These are phyloP conservation scores for Lepus timidus DNA, from an alignment of 2,113 vertebrate genomes.

Conservation along the genomic window DNA sequence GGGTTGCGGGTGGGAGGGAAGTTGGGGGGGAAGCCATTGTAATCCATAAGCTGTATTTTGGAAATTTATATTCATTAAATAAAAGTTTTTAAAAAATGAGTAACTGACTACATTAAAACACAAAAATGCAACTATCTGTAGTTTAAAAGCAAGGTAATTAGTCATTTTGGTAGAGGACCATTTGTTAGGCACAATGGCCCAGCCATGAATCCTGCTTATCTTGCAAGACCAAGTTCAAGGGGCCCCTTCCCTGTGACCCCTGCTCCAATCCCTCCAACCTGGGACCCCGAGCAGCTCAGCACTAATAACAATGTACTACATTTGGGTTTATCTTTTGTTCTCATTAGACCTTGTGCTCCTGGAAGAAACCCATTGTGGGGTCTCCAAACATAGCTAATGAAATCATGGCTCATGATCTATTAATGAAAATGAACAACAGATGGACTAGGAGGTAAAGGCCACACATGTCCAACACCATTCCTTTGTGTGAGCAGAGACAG, in stretches of 20 bases:
- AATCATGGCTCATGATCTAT: neutral
- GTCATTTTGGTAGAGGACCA: neutral
- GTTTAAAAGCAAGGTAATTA: slow-evolving; percentile 43
- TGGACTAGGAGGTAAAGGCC: neutral
- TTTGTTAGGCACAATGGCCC: neutral
- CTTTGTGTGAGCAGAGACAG: neutral
- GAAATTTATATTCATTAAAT: too few species aligned
- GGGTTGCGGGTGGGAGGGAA: too few species aligned
- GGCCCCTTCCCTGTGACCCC: neutral
- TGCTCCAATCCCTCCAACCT: neutral
- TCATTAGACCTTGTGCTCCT: neutral
- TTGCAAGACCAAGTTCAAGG: neutral
- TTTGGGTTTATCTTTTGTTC: neutral
- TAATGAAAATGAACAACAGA: neutral
- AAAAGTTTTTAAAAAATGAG: too few species aligned
- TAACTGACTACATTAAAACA: neutral
- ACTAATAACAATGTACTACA: neutral
- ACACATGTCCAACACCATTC: neutral
- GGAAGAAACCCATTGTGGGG: neutral
- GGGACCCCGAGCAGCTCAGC: neutral
- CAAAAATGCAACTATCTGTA: slow-evolving; percentile 37
- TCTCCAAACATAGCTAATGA: neutral
- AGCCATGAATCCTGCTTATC: neutral
- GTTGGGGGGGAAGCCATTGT: too few species aligned
- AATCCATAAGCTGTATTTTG: too few species aligned